These are phyloP conservation scores for Aurelia coerulea DNA, from an alignment of 30 jellyfish, hydroid and myxozoan genomes.

Conservation along the genomic window DNA sequence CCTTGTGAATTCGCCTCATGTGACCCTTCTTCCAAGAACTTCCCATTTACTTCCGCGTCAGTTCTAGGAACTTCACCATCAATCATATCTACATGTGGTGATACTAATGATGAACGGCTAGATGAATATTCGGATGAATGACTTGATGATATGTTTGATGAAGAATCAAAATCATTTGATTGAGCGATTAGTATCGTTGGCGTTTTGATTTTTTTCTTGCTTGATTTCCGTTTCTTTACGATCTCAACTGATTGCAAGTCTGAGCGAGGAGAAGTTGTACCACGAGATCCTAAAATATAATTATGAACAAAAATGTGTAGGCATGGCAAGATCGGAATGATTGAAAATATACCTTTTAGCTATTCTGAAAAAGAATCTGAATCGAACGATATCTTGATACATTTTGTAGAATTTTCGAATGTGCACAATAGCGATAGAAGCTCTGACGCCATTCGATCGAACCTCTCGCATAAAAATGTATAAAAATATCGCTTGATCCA, in stretches of 20 bases:
- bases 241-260: conserved; percentile 31
- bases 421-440: too few relatives aligned
- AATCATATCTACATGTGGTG: conserved; percentile 2
- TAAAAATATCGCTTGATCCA: too few relatives aligned
- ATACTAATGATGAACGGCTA: conserved; percentile 33
- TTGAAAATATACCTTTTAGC: too few relatives aligned
- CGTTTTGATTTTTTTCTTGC: conserved; percentile 45
- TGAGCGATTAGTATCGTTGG: conserved; percentile 63
- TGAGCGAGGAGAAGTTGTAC: not conserved
- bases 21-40: conserved; percentile 14
- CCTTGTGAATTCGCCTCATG: not conserved
- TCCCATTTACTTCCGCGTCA: conserved; percentile 1
- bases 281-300: conserved; percentile 26
- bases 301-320: not conserved
- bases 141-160: conserved; percentile 28
- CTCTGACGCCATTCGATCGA: too few relatives aligned
- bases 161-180: conserved; percentile 34
- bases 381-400: too few relatives aligned
- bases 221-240: conserved; percentile 42
- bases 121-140: conserved; percentile 46
- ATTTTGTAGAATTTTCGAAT: too few relatives aligned
- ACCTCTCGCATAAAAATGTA: too few relatives aligned
- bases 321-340: not conserved
- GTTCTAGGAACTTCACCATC: not conserved
- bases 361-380: too few relatives aligned